phyloP scores from a whole-genome alignment of 1,140 invertebrate species.

The Xylocopa sonorina region DNA sequence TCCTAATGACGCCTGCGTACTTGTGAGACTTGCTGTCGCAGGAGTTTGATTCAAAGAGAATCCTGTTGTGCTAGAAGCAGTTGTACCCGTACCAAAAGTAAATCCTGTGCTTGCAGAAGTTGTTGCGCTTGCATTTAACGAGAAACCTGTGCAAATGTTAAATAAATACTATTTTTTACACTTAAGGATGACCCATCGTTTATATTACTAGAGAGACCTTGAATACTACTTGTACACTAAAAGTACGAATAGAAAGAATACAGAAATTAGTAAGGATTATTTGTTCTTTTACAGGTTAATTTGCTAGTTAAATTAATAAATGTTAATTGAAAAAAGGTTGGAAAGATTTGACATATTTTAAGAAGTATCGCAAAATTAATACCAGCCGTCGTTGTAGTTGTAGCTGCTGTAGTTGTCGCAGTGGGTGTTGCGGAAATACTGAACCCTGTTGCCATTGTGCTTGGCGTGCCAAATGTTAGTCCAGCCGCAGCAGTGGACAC shows the following conservation, averaged over 20 bases:
- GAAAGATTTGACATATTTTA: constrained; percentile 27
- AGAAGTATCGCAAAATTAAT: constrained; percentile 56
- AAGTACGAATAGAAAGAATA: too few relatives aligned
- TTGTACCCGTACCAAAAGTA: constrained; percentile 59
- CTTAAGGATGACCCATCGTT: too few relatives aligned
- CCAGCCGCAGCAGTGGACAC: constrained; percentile 45
- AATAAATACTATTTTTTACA: constrained; percentile 39
- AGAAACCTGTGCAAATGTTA: constrained; percentile 60
- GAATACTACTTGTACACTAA: too few relatives aligned
- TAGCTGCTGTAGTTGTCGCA: constrained; percentile 54
- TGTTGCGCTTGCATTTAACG: constrained; percentile 23
- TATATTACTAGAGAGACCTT: too few relatives aligned
- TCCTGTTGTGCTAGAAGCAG: constrained; percentile 52
- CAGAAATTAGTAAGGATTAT: too few relatives aligned
- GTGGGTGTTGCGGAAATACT: constrained; percentile 45
- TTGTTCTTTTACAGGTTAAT: too few relatives aligned
- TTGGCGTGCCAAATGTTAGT: constrained; percentile 55
- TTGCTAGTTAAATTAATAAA: too few relatives aligned
- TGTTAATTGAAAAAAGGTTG: too few relatives aligned
- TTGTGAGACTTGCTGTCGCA: constrained; percentile 73
- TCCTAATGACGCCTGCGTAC: constrained; percentile 78
- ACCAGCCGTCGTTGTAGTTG: constrained; percentile 63
- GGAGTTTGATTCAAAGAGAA: constrained; percentile 68
- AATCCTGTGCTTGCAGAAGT: constrained; percentile 65
- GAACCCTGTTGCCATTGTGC: constrained; percentile 49